These are phyloP conservation scores for Neoniphon sammara DNA, from an alignment of 2,797 vertebrate genomes.

Conservation along the genomic window DNA sequence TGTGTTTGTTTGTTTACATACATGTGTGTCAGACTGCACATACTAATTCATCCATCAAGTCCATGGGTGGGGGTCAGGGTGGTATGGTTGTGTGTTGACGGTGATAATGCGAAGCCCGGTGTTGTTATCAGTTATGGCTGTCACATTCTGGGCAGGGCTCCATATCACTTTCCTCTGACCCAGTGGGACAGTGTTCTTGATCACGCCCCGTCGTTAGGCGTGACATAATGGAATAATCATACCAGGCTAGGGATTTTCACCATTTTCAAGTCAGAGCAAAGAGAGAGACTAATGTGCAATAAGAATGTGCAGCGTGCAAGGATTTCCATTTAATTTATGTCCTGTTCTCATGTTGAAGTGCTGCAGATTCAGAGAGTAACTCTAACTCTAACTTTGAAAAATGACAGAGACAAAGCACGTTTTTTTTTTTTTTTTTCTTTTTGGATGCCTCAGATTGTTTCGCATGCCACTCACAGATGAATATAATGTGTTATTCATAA, in stretches of 20 bases:
- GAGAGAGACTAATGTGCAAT: conserved; percentile 5
- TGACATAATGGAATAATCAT: conserved; percentile 35
- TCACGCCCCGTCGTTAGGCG: conserved; percentile 31
- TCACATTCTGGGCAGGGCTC: conserved; percentile 69
- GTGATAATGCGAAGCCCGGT: conserved; percentile 59
- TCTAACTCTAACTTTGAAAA: conserved; percentile 13
- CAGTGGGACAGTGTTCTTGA: conserved; percentile 38
- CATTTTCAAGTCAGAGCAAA: conserved; percentile 16
- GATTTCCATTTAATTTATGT: conserved; percentile 1
- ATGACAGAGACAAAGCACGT: background rate
- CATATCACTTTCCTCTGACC: conserved; percentile 62
- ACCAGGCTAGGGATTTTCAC: conserved; percentile 34
- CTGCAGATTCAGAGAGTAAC: background rate
- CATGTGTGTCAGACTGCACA: conserved; percentile 20
- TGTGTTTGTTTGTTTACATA: conserved; percentile 4
- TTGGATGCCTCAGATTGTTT: conserved; percentile 34
- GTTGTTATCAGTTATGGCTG: conserved; percentile 63
- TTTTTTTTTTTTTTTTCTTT: no score
- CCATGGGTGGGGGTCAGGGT: conserved; percentile 40
- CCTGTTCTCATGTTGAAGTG: background rate
- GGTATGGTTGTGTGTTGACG: conserved; percentile 41
- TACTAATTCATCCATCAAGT: conserved; percentile 41
- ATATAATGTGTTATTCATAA: conserved; percentile 4
- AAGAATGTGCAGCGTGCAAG: background rate
- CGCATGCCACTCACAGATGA: conserved; percentile 12